Evolutionary conservation across 2,797 vertebrate genomes (phyloP).

Genomic region (Cygnus olor): DNA sequence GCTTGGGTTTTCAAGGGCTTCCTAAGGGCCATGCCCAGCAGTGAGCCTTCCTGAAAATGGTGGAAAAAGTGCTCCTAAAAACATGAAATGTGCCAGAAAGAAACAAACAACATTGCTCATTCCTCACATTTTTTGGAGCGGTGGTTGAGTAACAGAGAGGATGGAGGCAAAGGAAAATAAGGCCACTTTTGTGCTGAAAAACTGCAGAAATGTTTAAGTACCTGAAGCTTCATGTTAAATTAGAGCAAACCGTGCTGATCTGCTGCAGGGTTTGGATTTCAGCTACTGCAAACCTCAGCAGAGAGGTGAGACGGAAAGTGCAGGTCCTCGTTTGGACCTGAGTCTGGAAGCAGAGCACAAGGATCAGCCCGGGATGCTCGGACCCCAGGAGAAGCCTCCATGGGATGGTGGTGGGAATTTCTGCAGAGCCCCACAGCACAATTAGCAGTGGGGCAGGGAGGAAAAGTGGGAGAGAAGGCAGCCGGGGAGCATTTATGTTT

Average conservation of each 20-base stretch:
- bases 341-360: slow-evolving; percentile 2
- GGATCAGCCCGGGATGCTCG: background rate
- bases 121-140: background rate
- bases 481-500: background rate
- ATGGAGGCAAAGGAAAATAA: background rate
- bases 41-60: background rate
- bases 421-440: background rate
- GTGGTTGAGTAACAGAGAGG: background rate
- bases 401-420: background rate
- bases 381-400: background rate
- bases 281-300: background rate
- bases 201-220: slow-evolving; percentile 13
- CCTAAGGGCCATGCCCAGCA: background rate
- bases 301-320: slow-evolving; percentile 8
- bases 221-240: slow-evolving; percentile 29
- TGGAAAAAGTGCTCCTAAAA: background rate
- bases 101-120: background rate
- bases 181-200: slow-evolving; percentile 11
- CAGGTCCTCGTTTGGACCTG: background rate
- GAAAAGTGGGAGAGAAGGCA: accelerated
- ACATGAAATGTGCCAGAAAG: background rate
- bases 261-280: slow-evolving; percentile 34
- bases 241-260: background rate
- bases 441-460: background rate
- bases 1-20: background rate